These are phyloP conservation scores for Xenopus petersii DNA, from an alignment of 2,797 vertebrate genomes.

Conservation along the genomic window DNA sequence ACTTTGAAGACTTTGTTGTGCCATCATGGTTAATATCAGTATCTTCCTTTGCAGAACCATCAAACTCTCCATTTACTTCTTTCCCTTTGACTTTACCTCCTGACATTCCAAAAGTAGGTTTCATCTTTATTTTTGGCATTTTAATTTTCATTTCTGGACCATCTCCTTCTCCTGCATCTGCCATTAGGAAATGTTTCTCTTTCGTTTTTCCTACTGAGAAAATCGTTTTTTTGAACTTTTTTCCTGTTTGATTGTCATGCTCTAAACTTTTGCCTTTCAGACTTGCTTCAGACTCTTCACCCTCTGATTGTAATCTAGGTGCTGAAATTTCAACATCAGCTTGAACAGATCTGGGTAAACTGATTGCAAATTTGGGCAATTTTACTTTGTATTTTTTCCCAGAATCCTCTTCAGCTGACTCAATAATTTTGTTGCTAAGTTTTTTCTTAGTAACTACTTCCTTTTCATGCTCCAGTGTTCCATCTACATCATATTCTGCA, in stretches of 20 bases:
- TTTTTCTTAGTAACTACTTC: not conserved
- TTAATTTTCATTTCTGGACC: constrained; percentile 53
- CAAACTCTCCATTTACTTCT: constrained; percentile 47
- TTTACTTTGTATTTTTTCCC: constrained; percentile 67
- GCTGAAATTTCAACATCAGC: constrained; percentile 44
- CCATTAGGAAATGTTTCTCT: constrained; percentile 51
- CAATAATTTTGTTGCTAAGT: constrained; percentile 33
- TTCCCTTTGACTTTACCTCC: constrained; percentile 52
- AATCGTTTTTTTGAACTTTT: constrained; percentile 68
- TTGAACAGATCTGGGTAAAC: constrained; percentile 59
- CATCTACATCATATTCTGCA: constrained; percentile 51
- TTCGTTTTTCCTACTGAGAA: constrained; percentile 68
- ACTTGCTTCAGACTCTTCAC: constrained; percentile 25
- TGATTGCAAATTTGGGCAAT: constrained; percentile 73
- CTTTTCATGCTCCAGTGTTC: constrained; percentile 11
- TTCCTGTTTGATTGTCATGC: constrained; percentile 54
- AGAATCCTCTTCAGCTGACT: constrained; percentile 46
- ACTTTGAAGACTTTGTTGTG: constrained; percentile 54
- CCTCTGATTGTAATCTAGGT: constrained; percentile 29
- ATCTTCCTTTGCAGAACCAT: constrained; percentile 4
- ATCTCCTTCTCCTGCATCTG: constrained; percentile 36
- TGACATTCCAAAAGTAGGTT: constrained; percentile 61
- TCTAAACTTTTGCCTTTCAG: constrained; percentile 43
- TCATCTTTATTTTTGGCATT: constrained; percentile 64
- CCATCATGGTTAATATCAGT: constrained; percentile 44